Evolutionary conservation across 2,113 vertebrate genomes (phyloP), one percentile per base, ranked within the genome.

Genomic region (Ascaphus truei): DNA sequence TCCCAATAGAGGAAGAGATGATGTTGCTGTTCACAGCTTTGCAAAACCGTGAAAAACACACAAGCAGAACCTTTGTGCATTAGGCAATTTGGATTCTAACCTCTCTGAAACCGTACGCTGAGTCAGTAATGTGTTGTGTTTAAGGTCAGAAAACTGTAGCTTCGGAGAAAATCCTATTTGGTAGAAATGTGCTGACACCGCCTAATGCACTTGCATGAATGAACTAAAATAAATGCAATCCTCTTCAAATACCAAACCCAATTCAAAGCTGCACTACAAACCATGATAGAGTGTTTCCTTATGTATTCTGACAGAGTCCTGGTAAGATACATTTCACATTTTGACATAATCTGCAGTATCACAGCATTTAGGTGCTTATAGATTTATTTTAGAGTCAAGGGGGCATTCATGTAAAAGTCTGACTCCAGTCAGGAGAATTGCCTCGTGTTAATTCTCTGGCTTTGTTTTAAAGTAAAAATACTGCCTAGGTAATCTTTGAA

Each of bases 121-220:
- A 66, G 15, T 66, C 51, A 39, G 25, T 13, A 66, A 10, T 22
- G 34, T 55, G 55, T 66, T 55, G 50, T 41, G 34, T 41, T n/a
- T 39, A 29, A 41, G 63, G 50, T 66, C 50, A 55, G 25, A 39
- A 43, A 66, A 55, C 36, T 18, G 13, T 33, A 43, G 33, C 11
- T 53, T 65, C 62, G 18, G 37, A 43, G 30, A 26, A 66, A 66
- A 66, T 66, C 26, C 11, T 37, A 22, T 66, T 66, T 41, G 34
- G 7, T 41, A 2, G 15, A 65, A 62, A 48, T 8, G 26, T 56
- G 50, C 50, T 66, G 63, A 66, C 33, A 15, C 16, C 20, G 6
- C 8, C 63, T 66, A 5, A 20, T 66, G 10, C 25, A 20, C 36
- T 29, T 22, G 63, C 34, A 66, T 66, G 63, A 55, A 55, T 55